Percentiles rank a stretch among this genome's conserved stretches.
Evolutionary conservation across 2,797 vertebrate genomes (phyloP).

Genomic region (Sphenodon punctatus): DNA sequence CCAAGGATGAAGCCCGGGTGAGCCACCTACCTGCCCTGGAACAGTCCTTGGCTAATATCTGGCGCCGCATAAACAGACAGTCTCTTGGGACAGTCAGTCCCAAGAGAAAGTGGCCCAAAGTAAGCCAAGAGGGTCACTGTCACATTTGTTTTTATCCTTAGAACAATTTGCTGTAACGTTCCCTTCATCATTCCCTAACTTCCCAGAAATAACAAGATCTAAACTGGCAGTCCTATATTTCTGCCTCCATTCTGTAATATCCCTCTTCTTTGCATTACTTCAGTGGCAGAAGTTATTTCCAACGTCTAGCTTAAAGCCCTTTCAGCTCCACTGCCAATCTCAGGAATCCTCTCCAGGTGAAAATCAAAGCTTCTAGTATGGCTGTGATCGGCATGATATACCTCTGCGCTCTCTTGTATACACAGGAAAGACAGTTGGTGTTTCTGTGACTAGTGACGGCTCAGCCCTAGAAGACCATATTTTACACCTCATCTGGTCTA

Average conservation of each 20-base stretch:
- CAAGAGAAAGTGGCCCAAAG: too few relatives aligned
- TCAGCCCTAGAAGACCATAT: constrained; percentile 69
- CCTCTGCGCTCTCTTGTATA: constrained; percentile 51
- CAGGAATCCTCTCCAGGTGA: background rate
- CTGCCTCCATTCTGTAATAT: background rate
- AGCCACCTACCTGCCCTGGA: too few relatives aligned
- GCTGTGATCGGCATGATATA: constrained; percentile 14
- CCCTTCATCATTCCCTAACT: constrained; percentile 21
- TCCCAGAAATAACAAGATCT: constrained; percentile 27
- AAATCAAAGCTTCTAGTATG: background rate
- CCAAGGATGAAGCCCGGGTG: too few relatives aligned
- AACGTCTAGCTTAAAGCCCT: background rate
- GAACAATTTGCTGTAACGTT: constrained; percentile 48
- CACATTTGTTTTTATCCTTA: constrained; percentile 38
- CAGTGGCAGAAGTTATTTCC: background rate
- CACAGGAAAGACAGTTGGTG: background rate
- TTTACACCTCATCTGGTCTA: constrained; percentile 79
- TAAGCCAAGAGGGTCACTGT: too few relatives aligned
- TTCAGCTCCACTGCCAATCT: too few relatives aligned
- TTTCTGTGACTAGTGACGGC: constrained; percentile 44
- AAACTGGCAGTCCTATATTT: background rate
- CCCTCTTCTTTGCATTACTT: constrained; percentile 30
- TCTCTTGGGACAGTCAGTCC: too few relatives aligned
- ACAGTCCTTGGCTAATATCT: too few relatives aligned
- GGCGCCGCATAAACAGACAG: too few relatives aligned